Conservation (phyloP, 2,888 invertebrate species). For the Eurytoma californica region DNA sequence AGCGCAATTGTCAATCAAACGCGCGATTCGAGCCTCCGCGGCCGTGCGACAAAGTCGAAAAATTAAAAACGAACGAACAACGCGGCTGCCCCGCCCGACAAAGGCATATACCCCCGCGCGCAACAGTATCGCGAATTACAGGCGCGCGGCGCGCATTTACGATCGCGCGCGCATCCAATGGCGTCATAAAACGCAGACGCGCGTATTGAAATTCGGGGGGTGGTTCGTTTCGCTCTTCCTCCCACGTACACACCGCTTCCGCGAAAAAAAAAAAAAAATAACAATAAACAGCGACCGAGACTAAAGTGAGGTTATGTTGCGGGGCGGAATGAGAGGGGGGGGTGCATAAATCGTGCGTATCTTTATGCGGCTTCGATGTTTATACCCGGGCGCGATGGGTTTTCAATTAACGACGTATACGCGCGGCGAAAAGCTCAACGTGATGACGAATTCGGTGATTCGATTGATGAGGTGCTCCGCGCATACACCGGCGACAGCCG, state of each 20-base stretch:
- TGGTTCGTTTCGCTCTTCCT: not conserved
- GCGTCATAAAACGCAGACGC: conserved; percentile 25
- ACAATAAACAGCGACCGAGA: not conserved
- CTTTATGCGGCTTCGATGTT: conserved; percentile 12
- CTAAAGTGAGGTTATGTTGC: conserved; percentile 18
- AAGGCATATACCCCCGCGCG: not conserved
- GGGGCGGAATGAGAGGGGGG: not conserved
- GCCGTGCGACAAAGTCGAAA: conserved; percentile 15
- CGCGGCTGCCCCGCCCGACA: not conserved
- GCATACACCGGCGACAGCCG: not conserved
- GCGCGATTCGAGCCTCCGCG: not conserved
- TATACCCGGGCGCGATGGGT: conserved; percentile 10
- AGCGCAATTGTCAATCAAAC: conserved; percentile 1
- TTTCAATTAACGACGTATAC: conserved; percentile 1
- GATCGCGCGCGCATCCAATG: conserved; percentile 6
- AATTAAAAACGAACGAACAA: conserved; percentile 11
- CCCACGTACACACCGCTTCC: too few species aligned
- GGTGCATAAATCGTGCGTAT: conserved; percentile 3
- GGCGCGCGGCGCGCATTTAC: not conserved
- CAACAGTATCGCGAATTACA: conserved; percentile 3
- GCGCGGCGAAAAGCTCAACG: not conserved
- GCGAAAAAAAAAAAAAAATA: too few species aligned
- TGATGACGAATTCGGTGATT: conserved; percentile 45
- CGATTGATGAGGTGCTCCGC: conserved; percentile 22
- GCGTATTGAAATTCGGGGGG: conserved; percentile 34